These are phyloP conservation scores for Agrotis ipsilon DNA, from an alignment of 2,888 invertebrate genomes.

Conservation along the genomic window DNA sequence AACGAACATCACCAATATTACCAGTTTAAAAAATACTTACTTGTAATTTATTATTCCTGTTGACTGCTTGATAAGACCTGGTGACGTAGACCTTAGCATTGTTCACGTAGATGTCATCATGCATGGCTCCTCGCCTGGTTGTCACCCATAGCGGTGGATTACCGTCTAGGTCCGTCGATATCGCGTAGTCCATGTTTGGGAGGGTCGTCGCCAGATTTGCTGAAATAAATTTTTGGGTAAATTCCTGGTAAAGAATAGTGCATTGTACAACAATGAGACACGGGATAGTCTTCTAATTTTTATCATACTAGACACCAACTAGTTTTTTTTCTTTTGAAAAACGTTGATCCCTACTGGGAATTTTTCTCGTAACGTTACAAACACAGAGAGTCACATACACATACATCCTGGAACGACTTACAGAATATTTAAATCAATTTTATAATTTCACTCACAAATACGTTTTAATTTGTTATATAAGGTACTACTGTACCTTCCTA, in stretches of 20 bases:
- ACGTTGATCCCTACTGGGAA: too few relatives aligned
- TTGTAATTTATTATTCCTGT: slow-evolving; percentile 87
- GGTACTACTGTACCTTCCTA: too few relatives aligned
- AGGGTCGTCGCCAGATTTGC: slow-evolving; percentile 94
- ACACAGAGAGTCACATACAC: too few relatives aligned
- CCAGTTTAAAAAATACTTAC: slow-evolving; percentile 67
- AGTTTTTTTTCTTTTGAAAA: too few relatives aligned
- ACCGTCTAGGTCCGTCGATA: slow-evolving; percentile 95
- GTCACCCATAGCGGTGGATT: slow-evolving; percentile 97
- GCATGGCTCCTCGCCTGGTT: slow-evolving; percentile 91
- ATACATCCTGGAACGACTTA: too few relatives aligned
- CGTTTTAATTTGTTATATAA: neutral
- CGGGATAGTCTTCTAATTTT: neutral
- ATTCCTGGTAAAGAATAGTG: neutral
- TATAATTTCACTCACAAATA: too few relatives aligned
- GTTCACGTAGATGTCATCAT: slow-evolving; percentile 96
- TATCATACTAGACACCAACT: too few relatives aligned
- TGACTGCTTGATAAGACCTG: slow-evolving; percentile 92
- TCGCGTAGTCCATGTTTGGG: slow-evolving; percentile 93
- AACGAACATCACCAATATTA: too few relatives aligned
- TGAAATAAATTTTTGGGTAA: slow-evolving; percentile 81
- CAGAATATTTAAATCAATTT: too few relatives aligned
- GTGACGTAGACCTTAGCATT: slow-evolving; percentile 95
- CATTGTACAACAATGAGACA: neutral
- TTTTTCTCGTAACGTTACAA: too few relatives aligned